phyloP scores from a whole-genome alignment of 2,797 vertebrate species.

The Mormyrus proboscirostris region DNA sequence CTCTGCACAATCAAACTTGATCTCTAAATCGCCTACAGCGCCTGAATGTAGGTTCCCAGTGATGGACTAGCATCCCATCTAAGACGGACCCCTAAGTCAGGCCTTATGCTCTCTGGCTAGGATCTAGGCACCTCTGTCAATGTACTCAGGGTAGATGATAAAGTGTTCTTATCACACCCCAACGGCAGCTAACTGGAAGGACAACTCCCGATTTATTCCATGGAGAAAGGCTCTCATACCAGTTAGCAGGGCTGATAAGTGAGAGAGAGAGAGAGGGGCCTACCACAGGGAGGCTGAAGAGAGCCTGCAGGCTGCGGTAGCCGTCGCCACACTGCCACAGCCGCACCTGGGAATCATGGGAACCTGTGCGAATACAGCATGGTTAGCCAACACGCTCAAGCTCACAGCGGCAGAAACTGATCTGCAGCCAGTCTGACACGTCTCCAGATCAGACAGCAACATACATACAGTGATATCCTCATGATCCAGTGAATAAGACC shows the following conservation, averaged over 20 bases:
- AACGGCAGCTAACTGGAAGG: background rate
- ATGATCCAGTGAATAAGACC: background rate
- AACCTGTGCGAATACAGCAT: conserved; percentile 60
- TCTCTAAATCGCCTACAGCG: background rate
- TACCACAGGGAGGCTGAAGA: conserved; percentile 78
- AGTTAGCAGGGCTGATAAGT: background rate
- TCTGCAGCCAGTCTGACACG: background rate
- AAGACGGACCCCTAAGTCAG: background rate
- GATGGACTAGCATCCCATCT: background rate
- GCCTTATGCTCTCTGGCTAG: background rate
- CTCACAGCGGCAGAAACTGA: background rate
- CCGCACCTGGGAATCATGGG: conserved; percentile 72
- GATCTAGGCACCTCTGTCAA: background rate
- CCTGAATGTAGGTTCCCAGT: background rate
- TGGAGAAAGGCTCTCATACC: background rate
- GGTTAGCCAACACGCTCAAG: background rate
- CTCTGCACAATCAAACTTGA: background rate
- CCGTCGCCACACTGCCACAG: conserved; percentile 82
- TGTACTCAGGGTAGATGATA: background rate
- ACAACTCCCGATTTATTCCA: background rate
- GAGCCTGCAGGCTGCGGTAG: conserved; percentile 69
- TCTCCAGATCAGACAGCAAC: background rate
- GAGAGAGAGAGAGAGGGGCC: background rate
- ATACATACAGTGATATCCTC: background rate
- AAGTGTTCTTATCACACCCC: background rate